Conservation (phyloP, 1,140 invertebrate genomes). For the Calycopis cecrops region DNA sequence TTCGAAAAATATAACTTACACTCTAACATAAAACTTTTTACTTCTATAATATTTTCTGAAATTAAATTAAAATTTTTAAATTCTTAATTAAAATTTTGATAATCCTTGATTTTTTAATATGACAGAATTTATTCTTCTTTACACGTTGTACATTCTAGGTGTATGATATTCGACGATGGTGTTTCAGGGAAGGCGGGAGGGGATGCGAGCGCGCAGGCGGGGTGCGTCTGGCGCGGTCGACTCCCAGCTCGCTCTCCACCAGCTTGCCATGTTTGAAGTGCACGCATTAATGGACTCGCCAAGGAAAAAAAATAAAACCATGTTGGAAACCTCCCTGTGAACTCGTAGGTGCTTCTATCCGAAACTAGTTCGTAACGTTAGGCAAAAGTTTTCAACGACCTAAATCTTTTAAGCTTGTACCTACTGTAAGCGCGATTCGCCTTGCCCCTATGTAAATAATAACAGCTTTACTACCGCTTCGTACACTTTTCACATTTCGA, state of each 20-base stretch:
- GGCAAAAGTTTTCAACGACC: slow-evolving; percentile 26
- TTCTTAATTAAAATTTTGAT: too few relatives aligned
- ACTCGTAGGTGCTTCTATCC: slow-evolving; percentile 40
- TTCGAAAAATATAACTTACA: too few relatives aligned
- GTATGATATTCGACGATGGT: not conserved
- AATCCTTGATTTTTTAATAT: too few relatives aligned
- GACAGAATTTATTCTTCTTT: too few relatives aligned
- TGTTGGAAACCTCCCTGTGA: slow-evolving; percentile 23
- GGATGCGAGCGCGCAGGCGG: slow-evolving; percentile 31
- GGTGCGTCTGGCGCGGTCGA: slow-evolving; percentile 51
- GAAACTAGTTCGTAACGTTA: slow-evolving; percentile 35
- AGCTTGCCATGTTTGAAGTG: slow-evolving; percentile 54
- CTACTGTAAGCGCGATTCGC: slow-evolving; percentile 31
- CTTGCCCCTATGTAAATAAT: slow-evolving; percentile 44
- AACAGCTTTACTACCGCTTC: slow-evolving; percentile 51
- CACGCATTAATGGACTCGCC: slow-evolving; percentile 18
- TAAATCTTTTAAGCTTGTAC: slow-evolving; percentile 43
- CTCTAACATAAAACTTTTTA: too few relatives aligned
- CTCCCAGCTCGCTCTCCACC: slow-evolving; percentile 55
- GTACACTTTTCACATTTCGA: slow-evolving; percentile 56
- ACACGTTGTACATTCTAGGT: too few relatives aligned
- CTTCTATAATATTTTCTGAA: too few relatives aligned
- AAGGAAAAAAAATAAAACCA: slow-evolving; percentile 16
- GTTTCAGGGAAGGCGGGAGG: slow-evolving; percentile 53
- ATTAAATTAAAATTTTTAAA: too few relatives aligned